These are phyloP conservation scores for Capromys pilorides DNA, from an alignment of 2,797 vertebrate genomes.

Conservation along the genomic window DNA sequence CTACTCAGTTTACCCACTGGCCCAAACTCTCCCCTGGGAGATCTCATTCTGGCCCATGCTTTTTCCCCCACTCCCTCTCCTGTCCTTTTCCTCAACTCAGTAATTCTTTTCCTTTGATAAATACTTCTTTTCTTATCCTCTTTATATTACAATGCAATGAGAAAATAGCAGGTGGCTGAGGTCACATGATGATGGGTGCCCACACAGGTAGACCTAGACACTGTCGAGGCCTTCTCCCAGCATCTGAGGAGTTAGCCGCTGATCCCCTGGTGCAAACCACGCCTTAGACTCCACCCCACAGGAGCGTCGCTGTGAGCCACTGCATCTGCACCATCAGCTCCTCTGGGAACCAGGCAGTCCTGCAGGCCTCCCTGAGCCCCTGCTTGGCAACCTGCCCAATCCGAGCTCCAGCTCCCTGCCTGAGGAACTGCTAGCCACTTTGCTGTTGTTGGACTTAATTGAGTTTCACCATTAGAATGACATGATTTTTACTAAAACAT, in stretches of 20 bases:
- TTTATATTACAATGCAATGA: background rate
- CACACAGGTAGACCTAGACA: background rate
- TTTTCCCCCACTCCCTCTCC: too few relatives aligned
- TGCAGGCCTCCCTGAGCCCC: background rate
- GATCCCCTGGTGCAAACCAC: background rate
- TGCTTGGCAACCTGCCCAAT: background rate
- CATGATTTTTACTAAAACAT: background rate
- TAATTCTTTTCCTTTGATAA: too few relatives aligned
- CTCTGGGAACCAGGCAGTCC: background rate
- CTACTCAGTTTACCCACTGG: background rate
- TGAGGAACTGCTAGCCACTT: background rate
- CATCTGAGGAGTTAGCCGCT: background rate
- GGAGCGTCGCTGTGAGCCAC: background rate
- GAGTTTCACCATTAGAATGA: background rate
- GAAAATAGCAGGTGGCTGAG: background rate
- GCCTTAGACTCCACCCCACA: accelerated
- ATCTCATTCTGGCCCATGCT: background rate
- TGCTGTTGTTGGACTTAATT: background rate
- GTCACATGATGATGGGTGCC: background rate
- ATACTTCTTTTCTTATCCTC: background rate
- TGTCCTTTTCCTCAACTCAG: too few relatives aligned
- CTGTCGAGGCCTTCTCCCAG: background rate
- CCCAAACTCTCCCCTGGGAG: background rate
- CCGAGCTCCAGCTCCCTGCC: background rate
- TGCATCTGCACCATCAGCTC: too few relatives aligned